Evolutionary conservation across 2,113 vertebrate genomes (phyloP).

Genomic region (Rhinopomastus cyanomelas): DNA sequence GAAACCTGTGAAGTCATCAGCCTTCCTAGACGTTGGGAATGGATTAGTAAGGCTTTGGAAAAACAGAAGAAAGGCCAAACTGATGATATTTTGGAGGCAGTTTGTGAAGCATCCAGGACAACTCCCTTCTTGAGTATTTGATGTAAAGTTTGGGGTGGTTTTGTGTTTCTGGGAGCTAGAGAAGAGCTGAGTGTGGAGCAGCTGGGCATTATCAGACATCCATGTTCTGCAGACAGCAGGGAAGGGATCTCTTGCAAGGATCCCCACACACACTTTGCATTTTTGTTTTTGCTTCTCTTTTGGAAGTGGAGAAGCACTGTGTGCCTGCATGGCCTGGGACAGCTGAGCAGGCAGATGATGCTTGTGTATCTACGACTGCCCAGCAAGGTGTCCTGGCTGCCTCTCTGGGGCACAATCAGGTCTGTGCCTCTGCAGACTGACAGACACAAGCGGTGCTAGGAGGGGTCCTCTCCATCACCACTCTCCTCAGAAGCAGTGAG

Average conservation of each 20-base stretch:
- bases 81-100: background rate
- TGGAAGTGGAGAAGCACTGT: background rate
- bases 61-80: background rate
- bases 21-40: background rate
- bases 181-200: background rate
- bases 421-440: background rate
- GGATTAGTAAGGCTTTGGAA: slow-evolving; percentile 1
- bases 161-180: background rate
- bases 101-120: background rate
- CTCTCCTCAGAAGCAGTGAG: background rate
- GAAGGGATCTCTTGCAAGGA: background rate
- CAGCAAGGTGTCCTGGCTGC: background rate
- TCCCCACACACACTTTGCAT: background rate
- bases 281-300: background rate
- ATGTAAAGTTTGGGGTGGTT: background rate
- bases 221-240: background rate
- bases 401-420: background rate
- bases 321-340: background rate
- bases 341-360: background rate
- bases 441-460: background rate
- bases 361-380: background rate
- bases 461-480: background rate
- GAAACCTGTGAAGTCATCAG: slow-evolving; percentile 10
- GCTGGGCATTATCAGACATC: background rate
- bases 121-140: background rate